Conservation (phyloP, 1,140 invertebrate species). For the Galendromus occidentalis region DNA sequence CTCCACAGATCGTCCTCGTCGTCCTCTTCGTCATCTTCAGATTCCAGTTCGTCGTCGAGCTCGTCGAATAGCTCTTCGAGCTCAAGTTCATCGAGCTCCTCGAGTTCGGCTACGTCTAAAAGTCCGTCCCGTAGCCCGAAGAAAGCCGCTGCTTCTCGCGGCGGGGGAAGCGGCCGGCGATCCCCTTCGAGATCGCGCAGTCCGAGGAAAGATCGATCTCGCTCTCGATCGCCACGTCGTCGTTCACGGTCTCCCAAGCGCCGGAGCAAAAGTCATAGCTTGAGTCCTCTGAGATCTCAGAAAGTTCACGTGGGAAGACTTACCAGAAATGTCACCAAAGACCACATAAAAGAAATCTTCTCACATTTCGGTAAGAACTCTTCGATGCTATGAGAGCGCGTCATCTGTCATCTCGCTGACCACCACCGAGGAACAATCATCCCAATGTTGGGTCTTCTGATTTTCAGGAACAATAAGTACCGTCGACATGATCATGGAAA, state of each 20-base stretch:
- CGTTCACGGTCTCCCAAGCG: constrained; percentile 1
- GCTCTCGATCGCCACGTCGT: neutral
- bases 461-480: constrained; percentile 52
- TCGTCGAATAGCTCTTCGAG: neutral
- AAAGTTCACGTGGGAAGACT: constrained; percentile 81
- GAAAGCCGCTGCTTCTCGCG: no score
- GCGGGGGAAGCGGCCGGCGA: neutral
- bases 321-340: constrained; percentile 67
- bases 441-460: neutral
- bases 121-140: no score
- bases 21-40: neutral
- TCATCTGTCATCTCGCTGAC: neutral
- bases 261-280: neutral
- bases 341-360: constrained; percentile 89
- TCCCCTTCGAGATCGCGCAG: neutral
- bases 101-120: neutral
- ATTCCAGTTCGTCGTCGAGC: neutral
- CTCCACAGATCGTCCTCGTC: neutral
- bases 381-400: neutral
- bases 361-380: constrained; percentile 38
- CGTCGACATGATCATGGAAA: constrained; percentile 70
- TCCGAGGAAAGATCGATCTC: neutral
- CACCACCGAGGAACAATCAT: neutral
- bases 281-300: constrained; percentile 43
- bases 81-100: neutral